phyloP scores from a whole-genome alignment of 2,113 vertebrate species.

The Gila orcuttii region DNA sequence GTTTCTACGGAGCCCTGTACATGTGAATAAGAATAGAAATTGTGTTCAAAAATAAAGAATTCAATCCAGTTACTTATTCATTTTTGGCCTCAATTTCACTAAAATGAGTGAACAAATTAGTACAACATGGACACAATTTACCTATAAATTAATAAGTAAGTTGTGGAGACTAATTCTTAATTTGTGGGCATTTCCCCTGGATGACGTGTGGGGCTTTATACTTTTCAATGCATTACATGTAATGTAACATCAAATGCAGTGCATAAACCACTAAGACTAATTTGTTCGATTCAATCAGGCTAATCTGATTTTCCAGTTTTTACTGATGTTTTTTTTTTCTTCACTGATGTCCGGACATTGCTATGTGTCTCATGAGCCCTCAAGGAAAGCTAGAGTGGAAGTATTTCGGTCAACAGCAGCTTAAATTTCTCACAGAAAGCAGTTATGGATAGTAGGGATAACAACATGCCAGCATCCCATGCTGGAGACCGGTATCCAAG shows the following conservation, averaged over 20 bases:
- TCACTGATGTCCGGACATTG: too few species aligned
- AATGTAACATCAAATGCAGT: background rate
- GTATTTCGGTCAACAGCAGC: background rate
- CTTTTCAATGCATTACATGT: background rate
- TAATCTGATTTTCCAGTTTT: background rate
- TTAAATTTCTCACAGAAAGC: background rate
- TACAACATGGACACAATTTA: background rate
- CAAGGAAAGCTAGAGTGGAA: too few species aligned
- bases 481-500: background rate
- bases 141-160: background rate
- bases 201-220: background rate
- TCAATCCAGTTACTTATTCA: background rate
- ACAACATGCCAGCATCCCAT: background rate
- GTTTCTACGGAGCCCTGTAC: too few species aligned
- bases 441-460: background rate
- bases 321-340: background rate
- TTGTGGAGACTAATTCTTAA: background rate
- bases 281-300: background rate
- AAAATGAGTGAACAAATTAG: background rate
- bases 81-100: background rate
- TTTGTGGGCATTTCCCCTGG: too few species aligned
- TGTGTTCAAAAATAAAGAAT: background rate
- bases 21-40: too few species aligned
- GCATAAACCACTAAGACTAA: background rate
- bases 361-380: too few species aligned